Percentiles rank a stretch among this genome's conserved stretches.
These are phyloP conservation scores for Porites lutea DNA, from an alignment of 64 coral and sea anemone species.

Conservation along the genomic window DNA sequence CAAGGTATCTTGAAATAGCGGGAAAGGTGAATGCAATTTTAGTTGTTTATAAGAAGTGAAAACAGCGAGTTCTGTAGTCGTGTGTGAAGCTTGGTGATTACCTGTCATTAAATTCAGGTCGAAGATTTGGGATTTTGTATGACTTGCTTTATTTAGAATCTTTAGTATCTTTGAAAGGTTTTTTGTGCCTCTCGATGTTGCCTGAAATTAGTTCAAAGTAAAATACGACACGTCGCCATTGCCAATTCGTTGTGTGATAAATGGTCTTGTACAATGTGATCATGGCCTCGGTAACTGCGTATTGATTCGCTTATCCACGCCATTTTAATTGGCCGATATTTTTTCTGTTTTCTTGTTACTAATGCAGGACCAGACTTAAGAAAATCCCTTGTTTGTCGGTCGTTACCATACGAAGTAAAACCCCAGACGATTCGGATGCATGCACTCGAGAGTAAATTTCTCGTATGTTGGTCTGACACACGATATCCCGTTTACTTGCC, in stretches of 20 bases:
- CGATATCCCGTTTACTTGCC: background rate
- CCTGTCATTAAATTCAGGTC: background rate
- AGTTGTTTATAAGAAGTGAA: slow-evolving; percentile 13
- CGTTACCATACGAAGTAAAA: too few species aligned
- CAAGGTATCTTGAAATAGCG: too few species aligned
- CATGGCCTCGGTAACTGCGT: background rate
- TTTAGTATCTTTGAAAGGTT: background rate
- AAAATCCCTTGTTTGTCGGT: too few species aligned
- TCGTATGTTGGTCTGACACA: background rate
- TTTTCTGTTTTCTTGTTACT: background rate
- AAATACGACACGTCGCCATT: background rate
- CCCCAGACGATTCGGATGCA: background rate
- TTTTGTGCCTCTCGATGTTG: background rate
- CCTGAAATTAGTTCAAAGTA: background rate
- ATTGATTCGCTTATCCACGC: background rate
- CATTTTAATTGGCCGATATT: background rate
- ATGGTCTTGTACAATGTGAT: too few species aligned
- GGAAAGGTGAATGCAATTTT: background rate
- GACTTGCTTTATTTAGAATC: background rate
- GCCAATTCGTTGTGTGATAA: background rate
- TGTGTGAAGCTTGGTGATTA: background rate
- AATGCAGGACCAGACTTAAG: too few species aligned
- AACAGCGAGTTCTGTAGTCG: background rate
- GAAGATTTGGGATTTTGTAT: background rate
- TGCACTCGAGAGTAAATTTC: background rate